Percentiles rank a stretch among this genome's conserved stretches.
Evolutionary conservation across 1,140 invertebrate species (phyloP).

Genomic region (Ruditapes philippinarum): DNA sequence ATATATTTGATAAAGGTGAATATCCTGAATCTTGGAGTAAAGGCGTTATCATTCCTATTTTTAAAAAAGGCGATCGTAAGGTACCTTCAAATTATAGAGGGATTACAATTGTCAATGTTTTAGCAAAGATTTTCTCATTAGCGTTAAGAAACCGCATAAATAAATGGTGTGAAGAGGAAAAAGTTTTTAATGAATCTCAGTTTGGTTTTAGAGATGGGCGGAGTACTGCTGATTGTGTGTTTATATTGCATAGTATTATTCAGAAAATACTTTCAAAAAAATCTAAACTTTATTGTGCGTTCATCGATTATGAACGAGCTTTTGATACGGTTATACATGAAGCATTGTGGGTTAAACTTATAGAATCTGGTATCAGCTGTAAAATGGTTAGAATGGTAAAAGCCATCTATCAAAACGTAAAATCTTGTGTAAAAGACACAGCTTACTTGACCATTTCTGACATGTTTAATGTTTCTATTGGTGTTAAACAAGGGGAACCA

Average conservation of each 20-base stretch:
- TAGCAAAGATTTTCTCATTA: conserved; percentile 7
- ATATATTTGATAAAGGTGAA: not conserved
- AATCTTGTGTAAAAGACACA: conserved; percentile 19
- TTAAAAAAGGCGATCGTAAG: not conserved
- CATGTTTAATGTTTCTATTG: conserved; percentile 23
- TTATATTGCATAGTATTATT: too few relatives aligned
- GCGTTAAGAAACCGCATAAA: conserved; percentile 7
- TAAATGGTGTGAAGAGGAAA: conserved; percentile 29
- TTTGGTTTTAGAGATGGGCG: conserved; percentile 28
- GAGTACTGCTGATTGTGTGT: conserved; percentile 50
- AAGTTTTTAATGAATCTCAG: conserved; percentile 30
- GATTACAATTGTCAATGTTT: not conserved
- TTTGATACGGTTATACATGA: too few relatives aligned
- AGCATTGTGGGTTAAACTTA: conserved; percentile 32
- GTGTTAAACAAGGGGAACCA: conserved; percentile 35
- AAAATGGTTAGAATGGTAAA: conserved; percentile 31
- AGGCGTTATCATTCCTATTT: not conserved
- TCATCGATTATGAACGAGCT: too few relatives aligned
- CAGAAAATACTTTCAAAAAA: too few relatives aligned
- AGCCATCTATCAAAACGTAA: conserved; percentile 2
- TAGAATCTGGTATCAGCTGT: conserved; percentile 31
- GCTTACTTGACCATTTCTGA: not conserved
- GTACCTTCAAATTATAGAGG: not conserved
- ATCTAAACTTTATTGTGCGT: too few relatives aligned
- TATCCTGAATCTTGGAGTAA: conserved; percentile 25